Conservation (phyloP, 2,797 vertebrate species). For the Poeciliopsis presidionis region DNA sequence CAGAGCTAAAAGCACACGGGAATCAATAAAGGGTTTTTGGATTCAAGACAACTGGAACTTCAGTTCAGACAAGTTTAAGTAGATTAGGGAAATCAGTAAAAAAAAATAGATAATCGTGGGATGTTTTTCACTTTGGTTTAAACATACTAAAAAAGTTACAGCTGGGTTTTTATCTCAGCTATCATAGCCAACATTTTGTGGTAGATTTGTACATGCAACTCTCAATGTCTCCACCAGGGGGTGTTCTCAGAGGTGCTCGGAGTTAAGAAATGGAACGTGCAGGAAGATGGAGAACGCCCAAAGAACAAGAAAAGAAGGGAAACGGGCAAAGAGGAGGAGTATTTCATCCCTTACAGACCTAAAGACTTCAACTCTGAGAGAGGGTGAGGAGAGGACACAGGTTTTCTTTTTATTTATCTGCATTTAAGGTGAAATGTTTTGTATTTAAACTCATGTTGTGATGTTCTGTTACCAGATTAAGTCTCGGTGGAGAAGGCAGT, state of each 20-base stretch:
- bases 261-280: constrained; percentile 76
- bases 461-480: constrained; percentile 78
- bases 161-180: neutral
- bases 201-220: neutral
- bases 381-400: constrained; percentile 78
- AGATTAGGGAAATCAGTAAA: neutral
- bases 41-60: neutral
- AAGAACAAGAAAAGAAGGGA: constrained; percentile 80
- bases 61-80: neutral
- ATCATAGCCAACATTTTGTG: neutral
- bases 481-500: constrained; percentile 77
- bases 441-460: neutral
- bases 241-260: constrained; percentile 85
- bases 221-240: constrained; percentile 72
- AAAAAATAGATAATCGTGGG: neutral
- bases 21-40: neutral
- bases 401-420: neutral
- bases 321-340: constrained; percentile 79
- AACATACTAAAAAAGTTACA: neutral
- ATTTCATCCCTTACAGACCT: constrained; percentile 92
- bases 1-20: neutral
- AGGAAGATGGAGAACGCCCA: neutral
- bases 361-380: constrained; percentile 94
- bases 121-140: neutral
- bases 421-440: no score